phyloP scores from a whole-genome alignment of 1,140 invertebrate species.

The Heliothis virescens region DNA sequence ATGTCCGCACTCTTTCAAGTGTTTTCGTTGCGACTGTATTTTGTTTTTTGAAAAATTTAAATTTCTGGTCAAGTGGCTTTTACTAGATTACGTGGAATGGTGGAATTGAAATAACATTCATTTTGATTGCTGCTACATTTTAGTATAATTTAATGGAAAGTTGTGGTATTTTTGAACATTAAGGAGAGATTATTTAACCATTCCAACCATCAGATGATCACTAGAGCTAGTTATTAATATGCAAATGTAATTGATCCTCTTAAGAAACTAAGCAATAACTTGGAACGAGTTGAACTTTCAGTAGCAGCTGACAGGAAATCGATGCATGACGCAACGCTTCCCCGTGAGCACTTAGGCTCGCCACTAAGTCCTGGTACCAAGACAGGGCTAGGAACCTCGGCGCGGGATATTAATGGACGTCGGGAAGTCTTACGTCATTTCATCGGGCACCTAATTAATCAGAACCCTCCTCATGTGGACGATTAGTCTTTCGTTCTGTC shows the following conservation, averaged over 20 bases:
- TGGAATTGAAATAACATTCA: neutral
- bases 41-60: conserved; percentile 1
- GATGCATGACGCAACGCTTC: neutral
- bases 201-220: neutral
- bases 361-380: conserved; percentile 17
- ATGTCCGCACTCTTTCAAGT: conserved; percentile 44
- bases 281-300: neutral
- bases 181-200: neutral
- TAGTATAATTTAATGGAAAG: too few relatives aligned
- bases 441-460: conserved; percentile 49
- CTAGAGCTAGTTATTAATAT: neutral
- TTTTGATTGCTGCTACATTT: neutral
- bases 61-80: conserved; percentile 24
- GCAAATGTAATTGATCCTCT: conserved; percentile 12
- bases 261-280: neutral
- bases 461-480: conserved; percentile 33
- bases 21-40: conserved; percentile 16
- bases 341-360: neutral
- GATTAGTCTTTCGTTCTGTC: conserved; percentile 45
- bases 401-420: conserved; percentile 36
- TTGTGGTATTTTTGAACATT: too few relatives aligned
- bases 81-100: conserved; percentile 2
- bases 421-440: conserved; percentile 35
- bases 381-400: conserved; percentile 1
- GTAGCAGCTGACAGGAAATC: conserved; percentile 18